These are phyloP conservation scores for Pitangus sulphuratus DNA, from an alignment of 2,797 vertebrate genomes.

Conservation along the genomic window DNA sequence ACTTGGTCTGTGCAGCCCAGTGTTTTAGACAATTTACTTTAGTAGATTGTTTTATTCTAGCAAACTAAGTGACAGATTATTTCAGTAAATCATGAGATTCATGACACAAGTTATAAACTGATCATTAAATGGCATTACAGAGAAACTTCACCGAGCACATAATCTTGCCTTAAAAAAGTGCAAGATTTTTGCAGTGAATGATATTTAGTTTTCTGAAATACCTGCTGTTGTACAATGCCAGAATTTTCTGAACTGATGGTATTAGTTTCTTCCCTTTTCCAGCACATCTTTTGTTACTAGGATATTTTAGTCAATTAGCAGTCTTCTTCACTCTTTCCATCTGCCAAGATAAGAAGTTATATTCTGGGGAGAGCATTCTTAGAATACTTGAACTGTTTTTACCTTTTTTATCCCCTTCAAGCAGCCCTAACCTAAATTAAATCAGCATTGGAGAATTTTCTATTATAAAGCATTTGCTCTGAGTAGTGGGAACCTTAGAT, in stretches of 20 bases:
- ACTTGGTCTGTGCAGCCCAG: not conserved
- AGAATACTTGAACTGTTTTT: constrained; percentile 9
- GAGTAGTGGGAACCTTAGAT: not conserved
- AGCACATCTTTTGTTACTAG: constrained; percentile 30
- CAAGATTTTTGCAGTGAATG: not conserved
- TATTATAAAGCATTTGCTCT: not conserved
- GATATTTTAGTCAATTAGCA: constrained; percentile 42
- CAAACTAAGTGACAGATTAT: not conserved
- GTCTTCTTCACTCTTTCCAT: constrained; percentile 4
- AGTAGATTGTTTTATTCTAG: not conserved
- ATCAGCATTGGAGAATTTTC: not conserved
- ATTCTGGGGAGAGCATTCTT: constrained; percentile 34
- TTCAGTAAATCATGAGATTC: not conserved
- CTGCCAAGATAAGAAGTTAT: constrained; percentile 16
- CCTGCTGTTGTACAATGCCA: not conserved
- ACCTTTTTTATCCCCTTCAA: not conserved
- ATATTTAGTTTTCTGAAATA: not conserved
- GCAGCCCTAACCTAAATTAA: not conserved
- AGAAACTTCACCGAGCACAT: not conserved
- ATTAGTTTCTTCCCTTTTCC: not conserved
- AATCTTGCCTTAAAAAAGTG: not conserved
- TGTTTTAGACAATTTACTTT: not conserved
- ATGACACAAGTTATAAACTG: not conserved
- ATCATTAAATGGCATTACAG: not conserved
- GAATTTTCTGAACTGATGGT: not conserved